Conservation (phyloP, 2,888 invertebrate species). For the Scaptomyza flava region DNA sequence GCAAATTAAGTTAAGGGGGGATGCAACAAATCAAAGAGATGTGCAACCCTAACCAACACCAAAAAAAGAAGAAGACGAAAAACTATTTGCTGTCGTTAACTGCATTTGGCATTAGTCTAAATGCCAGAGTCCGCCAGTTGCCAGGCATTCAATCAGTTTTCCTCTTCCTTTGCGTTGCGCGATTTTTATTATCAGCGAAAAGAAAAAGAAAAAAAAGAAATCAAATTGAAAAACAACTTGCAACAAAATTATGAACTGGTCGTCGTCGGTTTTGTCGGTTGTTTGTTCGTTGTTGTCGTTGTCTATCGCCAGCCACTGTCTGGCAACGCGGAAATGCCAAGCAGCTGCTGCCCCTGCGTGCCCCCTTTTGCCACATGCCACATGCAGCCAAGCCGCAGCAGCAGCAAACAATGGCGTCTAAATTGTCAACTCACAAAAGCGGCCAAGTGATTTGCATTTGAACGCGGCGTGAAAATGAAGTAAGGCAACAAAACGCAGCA, state of each 20-base stretch:
- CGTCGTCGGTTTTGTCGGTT: constrained; percentile 9
- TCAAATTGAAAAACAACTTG: constrained; percentile 31
- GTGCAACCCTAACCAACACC: constrained; percentile 18
- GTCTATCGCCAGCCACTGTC: constrained; percentile 71
- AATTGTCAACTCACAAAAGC: constrained; percentile 80
- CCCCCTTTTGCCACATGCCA: constrained; percentile 5
- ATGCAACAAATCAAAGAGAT: not conserved
- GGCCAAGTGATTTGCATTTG: constrained; percentile 79
- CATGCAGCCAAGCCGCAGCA: constrained; percentile 8
- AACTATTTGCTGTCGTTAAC: constrained; percentile 30
- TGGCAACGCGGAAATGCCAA: constrained; percentile 79
- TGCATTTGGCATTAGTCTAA: constrained; percentile 14
- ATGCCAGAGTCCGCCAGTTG: constrained; percentile 21
- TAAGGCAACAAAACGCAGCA: constrained; percentile 50
- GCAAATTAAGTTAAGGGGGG: constrained; percentile 41
- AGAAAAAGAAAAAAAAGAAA: constrained; percentile 8
- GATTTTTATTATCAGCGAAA: constrained; percentile 45
- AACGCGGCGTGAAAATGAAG: constrained; percentile 77
- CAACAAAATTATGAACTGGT: constrained; percentile 59
- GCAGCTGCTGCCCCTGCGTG: constrained; percentile 32
- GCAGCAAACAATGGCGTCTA: constrained; percentile 70
- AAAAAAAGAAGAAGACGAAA: constrained; percentile 5
- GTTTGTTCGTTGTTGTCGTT: constrained; percentile 14
- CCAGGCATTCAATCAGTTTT: constrained; percentile 49
- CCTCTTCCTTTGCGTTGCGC: constrained; percentile 5